A percentile compares a stretch with the other conserved stretches of the same genome.
These are phyloP conservation scores for Polietes domitor DNA, from an alignment of 2,888 invertebrate species.

Conservation along the genomic window DNA sequence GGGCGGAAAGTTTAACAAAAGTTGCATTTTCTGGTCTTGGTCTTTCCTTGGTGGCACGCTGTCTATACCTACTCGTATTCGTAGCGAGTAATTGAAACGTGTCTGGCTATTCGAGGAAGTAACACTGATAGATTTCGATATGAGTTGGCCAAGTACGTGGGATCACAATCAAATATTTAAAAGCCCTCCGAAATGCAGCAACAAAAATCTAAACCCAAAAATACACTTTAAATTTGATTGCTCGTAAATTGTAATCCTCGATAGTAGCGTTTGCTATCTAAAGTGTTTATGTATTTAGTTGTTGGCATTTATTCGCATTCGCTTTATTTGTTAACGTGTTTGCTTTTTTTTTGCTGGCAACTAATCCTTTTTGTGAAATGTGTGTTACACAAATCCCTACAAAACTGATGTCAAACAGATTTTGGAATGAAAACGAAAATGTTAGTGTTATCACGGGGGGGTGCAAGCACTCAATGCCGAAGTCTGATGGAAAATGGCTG, in stretches of 20 bases:
- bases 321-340: constrained; percentile 27
- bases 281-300: background rate
- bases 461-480: too few species aligned
- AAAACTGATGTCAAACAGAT: constrained; percentile 55
- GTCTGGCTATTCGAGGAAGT: constrained; percentile 60
- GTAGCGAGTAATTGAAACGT: constrained; percentile 66
- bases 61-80: background rate
- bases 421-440: constrained; percentile 30
- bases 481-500: too few species aligned
- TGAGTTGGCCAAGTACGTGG: constrained; percentile 57
- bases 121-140: constrained; percentile 64
- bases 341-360: constrained; percentile 30
- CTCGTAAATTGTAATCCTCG: constrained; percentile 18
- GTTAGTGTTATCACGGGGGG: background rate
- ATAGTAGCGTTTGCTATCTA: constrained; percentile 27
- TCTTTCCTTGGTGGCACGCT: background rate
- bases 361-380: constrained; percentile 51
- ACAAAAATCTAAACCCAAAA: constrained; percentile 5
- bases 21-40: background rate
- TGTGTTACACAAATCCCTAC: constrained; percentile 49
- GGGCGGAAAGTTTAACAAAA: background rate
- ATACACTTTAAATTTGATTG: constrained; percentile 10
- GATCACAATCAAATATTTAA: background rate
- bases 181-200: constrained; percentile 31
- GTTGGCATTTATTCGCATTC: background rate